phyloP scores from a whole-genome alignment of 2,113 vertebrate genomes.

The Aphelocoma coerulescens region DNA sequence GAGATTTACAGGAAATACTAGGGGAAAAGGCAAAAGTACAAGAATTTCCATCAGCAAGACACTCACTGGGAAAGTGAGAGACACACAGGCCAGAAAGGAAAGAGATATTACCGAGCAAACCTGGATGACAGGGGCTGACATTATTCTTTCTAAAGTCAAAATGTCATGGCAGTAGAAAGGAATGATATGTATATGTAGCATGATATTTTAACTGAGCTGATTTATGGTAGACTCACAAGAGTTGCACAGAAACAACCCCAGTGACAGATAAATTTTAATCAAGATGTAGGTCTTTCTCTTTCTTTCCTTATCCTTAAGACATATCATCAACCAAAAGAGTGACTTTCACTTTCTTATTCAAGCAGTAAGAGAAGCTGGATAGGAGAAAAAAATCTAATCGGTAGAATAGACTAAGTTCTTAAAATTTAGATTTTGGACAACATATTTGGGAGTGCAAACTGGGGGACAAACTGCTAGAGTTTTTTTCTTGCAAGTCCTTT shows the following conservation, averaged over 20 bases:
- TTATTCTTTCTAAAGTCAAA: conserved; percentile 8
- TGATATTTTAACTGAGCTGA: not conserved
- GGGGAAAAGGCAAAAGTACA: not conserved
- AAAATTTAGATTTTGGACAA: not conserved
- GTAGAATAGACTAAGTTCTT: not conserved
- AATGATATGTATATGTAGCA: not conserved
- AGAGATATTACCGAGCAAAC: not conserved
- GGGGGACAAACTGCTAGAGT: not conserved
- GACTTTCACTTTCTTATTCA: not conserved
- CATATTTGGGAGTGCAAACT: not conserved
- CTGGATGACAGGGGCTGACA: not conserved
- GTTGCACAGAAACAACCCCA: not conserved
- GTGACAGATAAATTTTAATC: not conserved
- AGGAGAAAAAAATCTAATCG: not conserved
- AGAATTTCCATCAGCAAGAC: not conserved
- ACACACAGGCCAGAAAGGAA: not conserved
- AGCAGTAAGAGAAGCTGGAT: not conserved
- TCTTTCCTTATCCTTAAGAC: not conserved
- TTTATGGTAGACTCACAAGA: not conserved
- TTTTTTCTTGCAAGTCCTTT: not conserved
- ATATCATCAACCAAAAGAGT: not conserved
- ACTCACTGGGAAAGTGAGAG: not conserved
- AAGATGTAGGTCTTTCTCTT: not conserved
- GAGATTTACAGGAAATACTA: not conserved
- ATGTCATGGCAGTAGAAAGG: not conserved